Evolutionary conservation across 2,888 invertebrate genomes (phyloP).

Genomic region (Amaurobius ferox): DNA sequence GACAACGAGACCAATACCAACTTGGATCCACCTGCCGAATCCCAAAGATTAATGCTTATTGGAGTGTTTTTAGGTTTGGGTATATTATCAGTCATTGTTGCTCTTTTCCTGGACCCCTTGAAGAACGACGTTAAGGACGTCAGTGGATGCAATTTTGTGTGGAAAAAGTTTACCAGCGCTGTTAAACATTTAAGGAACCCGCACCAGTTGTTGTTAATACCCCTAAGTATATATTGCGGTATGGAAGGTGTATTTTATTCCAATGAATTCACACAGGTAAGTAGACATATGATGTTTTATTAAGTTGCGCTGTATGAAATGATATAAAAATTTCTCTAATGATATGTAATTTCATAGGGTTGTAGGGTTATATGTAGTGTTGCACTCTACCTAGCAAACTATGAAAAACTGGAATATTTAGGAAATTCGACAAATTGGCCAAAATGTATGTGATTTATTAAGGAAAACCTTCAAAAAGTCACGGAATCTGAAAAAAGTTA

Average conservation of each 20-base stretch:
- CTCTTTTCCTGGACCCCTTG: slow-evolving; percentile 91
- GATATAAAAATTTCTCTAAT: too few relatives aligned
- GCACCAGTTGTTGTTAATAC: slow-evolving; percentile 93
- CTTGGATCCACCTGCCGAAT: slow-evolving; percentile 88
- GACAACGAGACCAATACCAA: slow-evolving; percentile 78
- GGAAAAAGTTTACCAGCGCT: slow-evolving; percentile 87
- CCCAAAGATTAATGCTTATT: slow-evolving; percentile 91
- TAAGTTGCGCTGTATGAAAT: too few relatives aligned
- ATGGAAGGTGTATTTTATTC: slow-evolving; percentile 98
- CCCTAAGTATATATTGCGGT: slow-evolving; percentile 96
- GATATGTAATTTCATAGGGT: too few relatives aligned
- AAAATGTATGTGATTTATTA: too few relatives aligned
- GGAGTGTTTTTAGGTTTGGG: slow-evolving; percentile 93
- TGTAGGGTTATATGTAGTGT: too few relatives aligned
- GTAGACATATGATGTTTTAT: background rate
- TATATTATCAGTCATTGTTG: slow-evolving; percentile 88
- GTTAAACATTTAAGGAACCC: slow-evolving; percentile 90
- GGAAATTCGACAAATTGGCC: too few relatives aligned
- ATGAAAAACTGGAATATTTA: too few relatives aligned
- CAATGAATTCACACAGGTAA: slow-evolving; percentile 81
- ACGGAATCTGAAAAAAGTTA: too few relatives aligned
- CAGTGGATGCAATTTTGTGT: background rate
- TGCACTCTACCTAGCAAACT: too few relatives aligned
- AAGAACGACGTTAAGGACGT: slow-evolving; percentile 78
- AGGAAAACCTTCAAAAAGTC: too few relatives aligned